Evolutionary conservation across 2,113 vertebrate species (phyloP), one percentile per base, ranked within the genome.

Genomic region (Meles meles): DNA sequence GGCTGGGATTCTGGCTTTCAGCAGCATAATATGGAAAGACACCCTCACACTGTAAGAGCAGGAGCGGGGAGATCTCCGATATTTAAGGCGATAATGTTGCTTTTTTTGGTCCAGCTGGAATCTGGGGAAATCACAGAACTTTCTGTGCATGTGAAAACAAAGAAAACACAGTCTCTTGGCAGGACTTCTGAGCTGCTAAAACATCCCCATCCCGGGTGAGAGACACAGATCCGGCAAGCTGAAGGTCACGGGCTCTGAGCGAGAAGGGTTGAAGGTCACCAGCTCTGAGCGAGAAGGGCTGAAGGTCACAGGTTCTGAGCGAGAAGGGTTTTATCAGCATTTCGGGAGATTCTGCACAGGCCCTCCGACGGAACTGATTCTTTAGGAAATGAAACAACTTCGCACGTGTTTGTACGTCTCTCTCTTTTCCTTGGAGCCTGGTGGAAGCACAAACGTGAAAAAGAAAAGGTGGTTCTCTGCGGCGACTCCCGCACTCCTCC

Each of bases 161-260:
- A 87, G 81, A 59, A 98, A 96, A 87, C 88, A 96, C 34, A 57
- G 69, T 34, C 42, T 80, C 72, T 11, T 2, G 90, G 55, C 27
- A 76, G 55, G 27, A 34, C 92, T 34, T 81, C 61, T 29, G 34
- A 86, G 97, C 77, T 57, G 82, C 93, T 74, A 76, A 96, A 88
- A 97, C 63, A 57, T 61, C 81, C 92, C 97, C 61, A 31, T 69
- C 81, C 52, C 52, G 94, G 76, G n/a, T 37, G 97, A 96, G 88
- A 98, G 87, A 95, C 74, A 80, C 81, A 69, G 25, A 39, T 90
- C 89, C 91, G 84, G 81, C 74, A 82, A 80, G 89, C 57, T 69
- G 88, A 97, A 96, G 96, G 97, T 95, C 96, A 86, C 8, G 61
- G 81, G 81, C 95, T 79, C 86, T 88, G 92, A 93, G 97, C 96